Conservation (phyloP, 2,797 vertebrate genomes). For the Linurgus olivaceus region DNA sequence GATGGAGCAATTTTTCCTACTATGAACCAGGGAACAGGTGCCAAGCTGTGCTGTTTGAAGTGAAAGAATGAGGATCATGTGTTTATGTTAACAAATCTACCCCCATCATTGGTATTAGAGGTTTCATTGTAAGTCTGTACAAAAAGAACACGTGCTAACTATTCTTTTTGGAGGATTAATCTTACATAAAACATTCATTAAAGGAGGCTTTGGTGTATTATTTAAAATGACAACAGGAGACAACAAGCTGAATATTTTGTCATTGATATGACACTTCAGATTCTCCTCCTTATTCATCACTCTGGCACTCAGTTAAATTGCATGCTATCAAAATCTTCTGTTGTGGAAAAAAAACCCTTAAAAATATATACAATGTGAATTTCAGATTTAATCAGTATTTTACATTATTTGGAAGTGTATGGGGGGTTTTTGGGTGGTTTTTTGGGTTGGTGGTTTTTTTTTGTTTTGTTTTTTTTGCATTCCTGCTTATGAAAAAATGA, state of each 20-base stretch:
- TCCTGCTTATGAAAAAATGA: neutral
- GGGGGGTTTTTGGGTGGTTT: too few species aligned
- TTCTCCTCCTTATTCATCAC: constrained; percentile 29
- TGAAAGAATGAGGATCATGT: neutral
- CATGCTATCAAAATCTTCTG: neutral
- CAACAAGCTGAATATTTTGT: constrained; percentile 48
- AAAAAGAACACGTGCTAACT: neutral
- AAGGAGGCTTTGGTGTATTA: constrained; percentile 22
- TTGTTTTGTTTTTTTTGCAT: neutral
- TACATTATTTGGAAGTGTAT: neutral
- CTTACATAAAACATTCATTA: constrained; percentile 30
- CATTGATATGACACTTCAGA: constrained; percentile 37
- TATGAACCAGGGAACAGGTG: neutral
- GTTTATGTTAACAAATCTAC: constrained; percentile 27
- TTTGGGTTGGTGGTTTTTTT: neutral
- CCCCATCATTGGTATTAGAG: neutral
- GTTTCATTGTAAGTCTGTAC: neutral
- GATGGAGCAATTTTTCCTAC: neutral
- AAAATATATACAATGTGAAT: neutral
- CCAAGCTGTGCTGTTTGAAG: neutral
- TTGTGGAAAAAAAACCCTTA: neutral
- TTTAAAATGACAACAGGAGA: constrained; percentile 52
- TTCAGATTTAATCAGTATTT: neutral
- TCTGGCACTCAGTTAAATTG: constrained; percentile 18
- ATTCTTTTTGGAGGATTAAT: constrained; percentile 21